Percentiles rank a stretch among this genome's conserved stretches.
Evolutionary conservation across 92 coral and sea anemone species (phyloP).

Genomic region (Pocillopora meandrina): DNA sequence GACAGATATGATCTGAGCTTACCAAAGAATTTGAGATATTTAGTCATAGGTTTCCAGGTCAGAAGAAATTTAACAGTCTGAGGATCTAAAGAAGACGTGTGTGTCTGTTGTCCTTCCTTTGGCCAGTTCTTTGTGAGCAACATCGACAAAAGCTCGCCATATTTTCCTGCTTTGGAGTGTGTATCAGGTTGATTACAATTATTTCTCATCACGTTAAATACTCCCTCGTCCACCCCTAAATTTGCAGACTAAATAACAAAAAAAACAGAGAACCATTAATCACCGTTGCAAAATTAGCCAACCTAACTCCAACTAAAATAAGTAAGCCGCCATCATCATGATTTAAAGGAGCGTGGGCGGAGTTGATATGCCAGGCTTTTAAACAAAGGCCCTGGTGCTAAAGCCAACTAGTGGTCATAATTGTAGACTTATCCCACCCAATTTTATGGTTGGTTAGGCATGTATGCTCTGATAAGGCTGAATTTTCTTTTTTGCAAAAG

Average conservation of each 20-base stretch:
- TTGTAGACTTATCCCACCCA: too few species aligned
- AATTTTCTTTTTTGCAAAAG: too few species aligned
- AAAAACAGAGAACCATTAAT: too few species aligned
- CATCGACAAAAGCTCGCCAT: conserved; percentile 61
- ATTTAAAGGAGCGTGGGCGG: too few species aligned
- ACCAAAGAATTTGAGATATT: conserved; percentile 73
- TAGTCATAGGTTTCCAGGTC: conserved; percentile 76
- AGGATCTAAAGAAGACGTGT: conserved; percentile 27
- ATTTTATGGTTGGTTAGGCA: too few species aligned
- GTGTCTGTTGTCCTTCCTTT: background rate
- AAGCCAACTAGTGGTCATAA: conserved; percentile 26
- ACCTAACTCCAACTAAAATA: too few species aligned
- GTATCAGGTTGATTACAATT: background rate
- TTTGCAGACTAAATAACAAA: background rate
- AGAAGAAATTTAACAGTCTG: conserved; percentile 46
- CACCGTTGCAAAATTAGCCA: too few species aligned
- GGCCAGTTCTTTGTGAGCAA: conserved; percentile 75
- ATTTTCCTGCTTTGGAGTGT: conserved; percentile 26
- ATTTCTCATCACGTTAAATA: background rate
- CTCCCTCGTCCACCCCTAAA: conserved; percentile 16
- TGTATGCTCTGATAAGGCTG: too few species aligned
- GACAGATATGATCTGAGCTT: background rate
- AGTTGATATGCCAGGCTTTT: conserved; percentile 38
- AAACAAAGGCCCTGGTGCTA: conserved; percentile 71
- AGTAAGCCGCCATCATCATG: background rate